Conservation (phyloP, 2,888 invertebrate genomes). For the Bembecia ichneumoniformis region DNA sequence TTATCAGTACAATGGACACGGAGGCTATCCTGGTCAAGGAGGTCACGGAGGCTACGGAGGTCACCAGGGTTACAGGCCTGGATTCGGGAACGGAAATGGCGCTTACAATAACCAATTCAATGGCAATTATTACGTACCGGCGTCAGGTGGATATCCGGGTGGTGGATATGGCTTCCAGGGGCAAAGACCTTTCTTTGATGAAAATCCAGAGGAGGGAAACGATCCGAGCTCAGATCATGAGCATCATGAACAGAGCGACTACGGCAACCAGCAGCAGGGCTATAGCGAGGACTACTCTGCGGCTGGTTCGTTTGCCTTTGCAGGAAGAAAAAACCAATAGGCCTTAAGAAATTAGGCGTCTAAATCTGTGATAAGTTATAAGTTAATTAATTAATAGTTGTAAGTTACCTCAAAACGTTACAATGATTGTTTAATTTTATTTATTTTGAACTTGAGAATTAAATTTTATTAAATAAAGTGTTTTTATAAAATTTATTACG, state of each 20-base stretch:
- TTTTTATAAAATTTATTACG: too few relatives aligned
- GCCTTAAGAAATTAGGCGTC: neutral
- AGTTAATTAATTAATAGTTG: too few relatives aligned
- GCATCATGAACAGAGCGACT: neutral
- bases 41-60: conserved; percentile 23
- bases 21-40: conserved; percentile 15
- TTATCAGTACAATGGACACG: conserved; percentile 28
- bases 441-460: too few relatives aligned
- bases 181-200: conserved; percentile 27
- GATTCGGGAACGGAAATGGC: conserved; percentile 33
- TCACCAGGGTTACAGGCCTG: conserved; percentile 21
- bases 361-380: too few relatives aligned
- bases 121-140: conserved; percentile 46
- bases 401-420: too few relatives aligned
- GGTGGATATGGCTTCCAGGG: conserved; percentile 24
- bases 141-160: conserved; percentile 18
- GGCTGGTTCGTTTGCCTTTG: conserved; percentile 14
- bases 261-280: conserved; percentile 1
- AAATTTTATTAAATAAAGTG: too few relatives aligned
- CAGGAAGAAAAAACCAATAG: conserved; percentile 11
- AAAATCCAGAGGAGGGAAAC: conserved; percentile 12
- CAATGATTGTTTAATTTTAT: too few relatives aligned
- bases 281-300: conserved; percentile 7
- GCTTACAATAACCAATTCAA: conserved; percentile 49
- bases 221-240: neutral